A percentile compares a stretch with the other conserved stretches of the same genome.
Evolutionary conservation across 2,113 vertebrate genomes (phyloP).

Genomic region (Lophochroa leadbeateri): DNA sequence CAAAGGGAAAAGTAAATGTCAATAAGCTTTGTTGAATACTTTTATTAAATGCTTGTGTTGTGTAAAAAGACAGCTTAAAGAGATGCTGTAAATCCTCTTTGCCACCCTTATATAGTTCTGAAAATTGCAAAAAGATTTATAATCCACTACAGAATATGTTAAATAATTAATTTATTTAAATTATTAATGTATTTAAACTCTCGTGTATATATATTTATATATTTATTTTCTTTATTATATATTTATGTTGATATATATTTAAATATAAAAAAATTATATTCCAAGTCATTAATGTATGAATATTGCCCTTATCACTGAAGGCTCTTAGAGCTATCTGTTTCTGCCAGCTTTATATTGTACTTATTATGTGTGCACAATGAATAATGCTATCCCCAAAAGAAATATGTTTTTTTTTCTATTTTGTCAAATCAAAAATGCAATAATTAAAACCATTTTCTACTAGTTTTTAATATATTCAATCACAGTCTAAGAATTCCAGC

Average conservation of each 20-base stretch:
- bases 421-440: neutral
- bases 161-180: neutral
- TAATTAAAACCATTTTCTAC: neutral
- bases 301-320: neutral
- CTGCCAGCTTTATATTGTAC: neutral
- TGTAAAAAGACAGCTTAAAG: conserved; percentile 58
- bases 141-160: neutral
- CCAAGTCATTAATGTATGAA: neutral
- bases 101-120: conserved; percentile 4
- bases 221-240: neutral
- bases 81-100: conserved; percentile 62
- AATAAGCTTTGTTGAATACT: conserved; percentile 69
- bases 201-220: neutral
- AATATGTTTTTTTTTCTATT: neutral
- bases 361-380: neutral
- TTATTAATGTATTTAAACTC: neutral
- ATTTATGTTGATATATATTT: neutral
- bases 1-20: conserved; percentile 72
- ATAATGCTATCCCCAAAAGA: neutral
- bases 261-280: neutral
- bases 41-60: conserved; percentile 69
- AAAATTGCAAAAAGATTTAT: conserved; percentile 36
- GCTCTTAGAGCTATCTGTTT: neutral
- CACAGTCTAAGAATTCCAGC: neutral
- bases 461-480: neutral